phyloP scores from a whole-genome alignment of 1,140 invertebrate genomes.

The Drosophila pseudoananassae region DNA sequence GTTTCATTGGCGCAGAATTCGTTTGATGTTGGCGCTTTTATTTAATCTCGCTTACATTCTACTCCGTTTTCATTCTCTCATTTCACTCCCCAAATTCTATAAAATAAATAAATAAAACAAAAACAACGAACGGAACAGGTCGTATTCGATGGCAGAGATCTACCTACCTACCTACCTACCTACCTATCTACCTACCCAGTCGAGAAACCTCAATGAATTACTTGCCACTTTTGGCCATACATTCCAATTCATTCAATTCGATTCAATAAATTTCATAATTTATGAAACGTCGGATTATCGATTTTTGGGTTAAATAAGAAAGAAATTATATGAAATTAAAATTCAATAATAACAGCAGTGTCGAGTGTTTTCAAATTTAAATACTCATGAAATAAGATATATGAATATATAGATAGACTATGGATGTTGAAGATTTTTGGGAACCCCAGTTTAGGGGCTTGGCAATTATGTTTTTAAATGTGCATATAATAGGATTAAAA shows the following conservation, averaged over 20 bases:
- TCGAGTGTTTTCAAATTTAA: constrained; percentile 3
- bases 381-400: not conserved
- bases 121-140: constrained; percentile 38
- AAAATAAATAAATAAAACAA: constrained; percentile 13
- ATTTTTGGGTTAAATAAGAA: constrained; percentile 27
- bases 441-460: not conserved
- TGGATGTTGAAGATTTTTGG: not conserved
- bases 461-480: not conserved
- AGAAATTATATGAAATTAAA: not conserved
- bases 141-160: constrained; percentile 23
- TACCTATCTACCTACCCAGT: not conserved
- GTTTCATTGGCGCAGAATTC: constrained; percentile 79
- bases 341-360: constrained; percentile 1
- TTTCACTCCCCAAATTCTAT: constrained; percentile 27
- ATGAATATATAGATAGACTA: not conserved
- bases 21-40: constrained; percentile 63
- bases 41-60: constrained; percentile 44
- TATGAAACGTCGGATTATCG: constrained; percentile 37
- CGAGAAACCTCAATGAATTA: constrained; percentile 43
- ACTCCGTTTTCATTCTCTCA: constrained; percentile 38
- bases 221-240: constrained; percentile 19
- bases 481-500: constrained; percentile 9
- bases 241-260: constrained; percentile 40
- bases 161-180: too few relatives aligned
- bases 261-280: constrained; percentile 41